Conservation (phyloP, 1,140 invertebrate genomes). For the Leptinotarsa defecta region DNA sequence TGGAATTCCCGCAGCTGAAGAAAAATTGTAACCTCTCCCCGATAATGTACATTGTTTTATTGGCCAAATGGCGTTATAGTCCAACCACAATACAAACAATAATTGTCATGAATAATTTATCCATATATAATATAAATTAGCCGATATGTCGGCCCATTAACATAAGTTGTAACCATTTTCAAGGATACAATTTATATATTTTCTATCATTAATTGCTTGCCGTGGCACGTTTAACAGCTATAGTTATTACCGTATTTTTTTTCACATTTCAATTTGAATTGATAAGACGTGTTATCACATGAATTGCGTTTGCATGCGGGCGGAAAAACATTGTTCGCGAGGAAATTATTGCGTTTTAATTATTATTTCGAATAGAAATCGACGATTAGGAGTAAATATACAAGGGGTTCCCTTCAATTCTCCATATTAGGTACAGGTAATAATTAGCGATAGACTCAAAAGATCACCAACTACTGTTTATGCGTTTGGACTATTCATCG, state of each 20-base stretch:
- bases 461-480: no score
- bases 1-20: neutral
- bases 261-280: neutral
- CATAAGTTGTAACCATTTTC: constrained; percentile 6
- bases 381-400: neutral
- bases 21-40: neutral
- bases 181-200: constrained; percentile 9
- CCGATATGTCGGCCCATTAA: neutral
- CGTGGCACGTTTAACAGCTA: constrained; percentile 1
- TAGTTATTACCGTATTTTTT: constrained; percentile 2
- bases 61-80: neutral
- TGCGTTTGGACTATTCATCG: no score
- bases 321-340: neutral
- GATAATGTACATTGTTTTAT: constrained; percentile 1
- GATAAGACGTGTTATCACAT: constrained; percentile 5
- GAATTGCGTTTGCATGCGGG: constrained; percentile 1
- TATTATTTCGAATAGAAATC: neutral
- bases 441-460: no score
- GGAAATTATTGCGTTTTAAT: constrained; percentile 9
- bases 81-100: neutral
- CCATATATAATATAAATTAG: neutral
- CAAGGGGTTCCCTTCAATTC: neutral
- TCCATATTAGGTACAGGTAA: no score
- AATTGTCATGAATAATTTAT: constrained; percentile 9
- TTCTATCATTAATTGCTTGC: constrained; percentile 3